These are phyloP conservation scores for Iphiclides podalirius DNA, from an alignment of 2,888 invertebrate genomes.

Conservation along the genomic window DNA sequence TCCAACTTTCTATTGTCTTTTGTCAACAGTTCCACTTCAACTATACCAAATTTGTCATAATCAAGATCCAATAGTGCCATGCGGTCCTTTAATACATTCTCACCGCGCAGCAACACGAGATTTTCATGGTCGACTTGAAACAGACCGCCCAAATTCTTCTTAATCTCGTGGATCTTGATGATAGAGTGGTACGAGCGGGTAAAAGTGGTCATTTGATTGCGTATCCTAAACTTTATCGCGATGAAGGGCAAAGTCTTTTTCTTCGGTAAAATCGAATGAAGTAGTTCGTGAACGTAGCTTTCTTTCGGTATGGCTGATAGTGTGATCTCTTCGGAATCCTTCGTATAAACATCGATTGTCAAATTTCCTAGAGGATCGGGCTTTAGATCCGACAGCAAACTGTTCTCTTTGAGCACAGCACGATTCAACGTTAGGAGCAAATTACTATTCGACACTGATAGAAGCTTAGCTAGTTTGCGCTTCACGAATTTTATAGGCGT, in stretches of 20 bases:
- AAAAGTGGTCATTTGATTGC: slow-evolving; percentile 64
- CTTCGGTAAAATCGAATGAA: slow-evolving; percentile 59
- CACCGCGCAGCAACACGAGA: slow-evolving; percentile 71
- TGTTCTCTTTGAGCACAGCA: slow-evolving; percentile 63
- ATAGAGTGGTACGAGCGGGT: slow-evolving; percentile 76
- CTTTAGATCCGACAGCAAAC: slow-evolving; percentile 58
- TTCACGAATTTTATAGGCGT: slow-evolving; percentile 66
- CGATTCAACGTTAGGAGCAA: slow-evolving; percentile 64
- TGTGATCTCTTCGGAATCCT: slow-evolving; percentile 62
- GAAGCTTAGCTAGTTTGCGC: slow-evolving; percentile 65
- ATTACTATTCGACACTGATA: slow-evolving; percentile 59
- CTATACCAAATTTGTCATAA: slow-evolving; percentile 72
- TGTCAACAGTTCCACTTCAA: slow-evolving; percentile 64
- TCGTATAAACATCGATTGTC: slow-evolving; percentile 67
- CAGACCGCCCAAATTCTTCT: slow-evolving; percentile 79
- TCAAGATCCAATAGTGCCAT: slow-evolving; percentile 67
- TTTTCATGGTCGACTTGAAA: slow-evolving; percentile 76
- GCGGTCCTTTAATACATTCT: slow-evolving; percentile 59
- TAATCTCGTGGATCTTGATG: slow-evolving; percentile 79
- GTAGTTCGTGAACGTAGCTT: slow-evolving; percentile 62
- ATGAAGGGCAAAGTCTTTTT: slow-evolving; percentile 67
- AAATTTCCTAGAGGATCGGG: slow-evolving; percentile 62
- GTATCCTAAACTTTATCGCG: slow-evolving; percentile 66
- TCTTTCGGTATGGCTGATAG: slow-evolving; percentile 64
- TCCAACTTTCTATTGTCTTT: slow-evolving; percentile 62